Evolutionary conservation across 2,888 invertebrate species (phyloP), one percentile per base, ranked within the genome.

Genomic region (Patella depressa): DNA sequence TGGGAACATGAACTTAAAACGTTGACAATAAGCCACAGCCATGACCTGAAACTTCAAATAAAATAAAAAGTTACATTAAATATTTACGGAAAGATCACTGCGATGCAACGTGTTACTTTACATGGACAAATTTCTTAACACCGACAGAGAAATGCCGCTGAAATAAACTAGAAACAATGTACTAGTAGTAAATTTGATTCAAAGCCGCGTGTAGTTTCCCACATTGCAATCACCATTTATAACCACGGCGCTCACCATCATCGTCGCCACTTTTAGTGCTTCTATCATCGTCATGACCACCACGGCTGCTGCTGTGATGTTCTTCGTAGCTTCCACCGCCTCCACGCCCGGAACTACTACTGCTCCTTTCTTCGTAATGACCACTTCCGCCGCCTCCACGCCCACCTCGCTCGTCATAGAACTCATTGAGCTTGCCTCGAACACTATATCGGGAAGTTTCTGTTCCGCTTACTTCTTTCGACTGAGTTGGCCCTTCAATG

Each of bases 301-400:
- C 65, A 65, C 65, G 65, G 65, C 65, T 65, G 65, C 19, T 65
- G 24, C 65, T 65, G 24, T 65, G 65, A 24, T 14, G 65, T 65
- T 65, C 65, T 24, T 65, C 65, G 65, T 65, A 65, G 12, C 65
- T 24, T 19, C 65, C 65, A 7, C 65, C 19, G 14, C 19, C 15
- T 7, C 65, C 65, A 11, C 65, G 19, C 9, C 45, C 45, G 45
- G 45, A 45, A 65, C 65, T 19, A 65, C 65, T 19, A 65, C 12
- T 14, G 12, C 65, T 24, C 9, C 65, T 15, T 24, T 45, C 45
- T 45, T 45, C 45, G 45, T 45, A 45, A 45, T 45, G 9, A 7
- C 45, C 1, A 45, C 65, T 65, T 65, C 19, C 65, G 0, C 19
- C 65, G 0, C 11, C 24, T 24, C 65, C 65, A 14, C 65, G 19